A percentile compares a stretch with the other conserved stretches of the same genome.
Conservation (phyloP, 2,113 vertebrate species). For the Emydocephalus ijimae region DNA sequence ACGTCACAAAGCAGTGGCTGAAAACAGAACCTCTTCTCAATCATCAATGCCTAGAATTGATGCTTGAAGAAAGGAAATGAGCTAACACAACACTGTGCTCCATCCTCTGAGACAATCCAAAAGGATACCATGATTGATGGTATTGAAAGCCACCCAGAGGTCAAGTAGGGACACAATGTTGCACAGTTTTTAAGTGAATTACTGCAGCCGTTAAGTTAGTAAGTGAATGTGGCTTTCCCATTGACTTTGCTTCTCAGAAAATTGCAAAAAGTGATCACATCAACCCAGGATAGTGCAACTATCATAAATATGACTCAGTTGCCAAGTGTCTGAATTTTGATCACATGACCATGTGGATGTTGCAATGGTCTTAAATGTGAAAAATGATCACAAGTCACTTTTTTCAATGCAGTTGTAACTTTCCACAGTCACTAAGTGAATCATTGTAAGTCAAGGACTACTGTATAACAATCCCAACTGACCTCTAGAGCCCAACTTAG, state of each 20-base stretch:
- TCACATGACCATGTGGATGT: neutral
- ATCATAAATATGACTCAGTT: neutral
- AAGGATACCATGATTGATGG: neutral
- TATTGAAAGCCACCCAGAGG: neutral
- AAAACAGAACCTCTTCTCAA: no score
- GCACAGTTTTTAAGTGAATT: neutral
- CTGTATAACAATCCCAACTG: neutral
- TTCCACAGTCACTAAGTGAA: neutral
- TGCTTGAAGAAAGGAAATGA: neutral
- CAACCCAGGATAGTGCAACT: no score
- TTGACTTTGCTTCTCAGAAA: neutral
- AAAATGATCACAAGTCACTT: neutral
- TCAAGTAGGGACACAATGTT: neutral
- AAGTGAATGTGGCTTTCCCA: neutral
- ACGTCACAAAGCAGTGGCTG: no score
- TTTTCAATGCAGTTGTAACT: neutral
- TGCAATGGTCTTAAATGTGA: neutral
- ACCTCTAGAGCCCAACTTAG: neutral
- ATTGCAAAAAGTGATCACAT: neutral
- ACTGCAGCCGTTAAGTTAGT: neutral
- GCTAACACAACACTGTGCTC: neutral
- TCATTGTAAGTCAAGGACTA: no score
- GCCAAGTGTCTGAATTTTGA: neutral
- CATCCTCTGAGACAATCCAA: neutral
- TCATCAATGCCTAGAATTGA: no score